phyloP scores from a whole-genome alignment of 1,140 invertebrate species.

The Rhynchophorus ferrugineus region DNA sequence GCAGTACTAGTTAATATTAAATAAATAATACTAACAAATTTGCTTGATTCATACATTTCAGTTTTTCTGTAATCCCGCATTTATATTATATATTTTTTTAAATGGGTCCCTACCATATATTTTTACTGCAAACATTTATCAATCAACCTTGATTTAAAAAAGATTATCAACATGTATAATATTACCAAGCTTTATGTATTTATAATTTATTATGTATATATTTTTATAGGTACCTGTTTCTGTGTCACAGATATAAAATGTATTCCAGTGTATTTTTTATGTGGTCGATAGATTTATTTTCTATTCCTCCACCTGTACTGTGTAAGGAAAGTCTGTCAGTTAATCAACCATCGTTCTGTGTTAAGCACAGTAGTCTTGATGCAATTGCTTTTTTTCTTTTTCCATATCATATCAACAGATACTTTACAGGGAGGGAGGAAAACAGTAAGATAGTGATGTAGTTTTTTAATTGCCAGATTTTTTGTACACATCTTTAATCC shows the following conservation, averaged over 20 bases:
- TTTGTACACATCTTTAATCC: slow-evolving; percentile 28
- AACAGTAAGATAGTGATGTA: not conserved
- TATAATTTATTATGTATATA: slow-evolving; percentile 36
- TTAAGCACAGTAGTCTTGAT: too few relatives aligned
- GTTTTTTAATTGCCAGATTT: slow-evolving; percentile 7
- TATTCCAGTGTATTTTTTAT: slow-evolving; percentile 32
- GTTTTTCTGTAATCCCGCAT: too few relatives aligned
- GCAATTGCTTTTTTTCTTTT: not conserved
- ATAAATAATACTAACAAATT: too few relatives aligned
- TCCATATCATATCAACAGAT: not conserved
- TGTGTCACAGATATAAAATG: slow-evolving; percentile 32
- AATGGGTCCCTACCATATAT: too few relatives aligned
- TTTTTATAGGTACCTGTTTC: slow-evolving; percentile 40
- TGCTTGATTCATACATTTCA: too few relatives aligned
- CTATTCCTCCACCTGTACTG: not conserved
- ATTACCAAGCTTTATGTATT: slow-evolving; percentile 11
- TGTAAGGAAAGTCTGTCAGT: not conserved
- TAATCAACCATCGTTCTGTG: not conserved
- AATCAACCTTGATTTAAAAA: too few relatives aligned
- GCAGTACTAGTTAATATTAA: too few relatives aligned
- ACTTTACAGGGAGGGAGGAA: too few relatives aligned
- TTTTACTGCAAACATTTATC: too few relatives aligned
- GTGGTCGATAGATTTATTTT: slow-evolving; percentile 1
- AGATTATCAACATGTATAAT: not conserved
- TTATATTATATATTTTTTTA: too few relatives aligned